A percentile compares a stretch with the other conserved stretches of the same genome.
Conservation (phyloP, 2,797 vertebrate species). For the Bryconaethiops microstoma region DNA sequence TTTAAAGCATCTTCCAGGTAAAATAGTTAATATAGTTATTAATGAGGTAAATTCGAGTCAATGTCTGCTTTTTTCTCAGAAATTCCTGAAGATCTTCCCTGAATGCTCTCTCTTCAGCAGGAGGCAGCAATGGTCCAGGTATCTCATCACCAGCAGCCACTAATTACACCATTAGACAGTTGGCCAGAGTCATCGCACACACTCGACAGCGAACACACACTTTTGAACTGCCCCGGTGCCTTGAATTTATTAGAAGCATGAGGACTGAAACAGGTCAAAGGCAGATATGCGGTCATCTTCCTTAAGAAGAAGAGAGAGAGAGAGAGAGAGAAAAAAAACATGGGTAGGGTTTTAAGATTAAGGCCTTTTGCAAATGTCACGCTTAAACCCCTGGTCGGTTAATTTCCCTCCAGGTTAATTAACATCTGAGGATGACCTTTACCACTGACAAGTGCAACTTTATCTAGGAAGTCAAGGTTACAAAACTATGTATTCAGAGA, state of each 20-base stretch:
- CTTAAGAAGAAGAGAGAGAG: not conserved
- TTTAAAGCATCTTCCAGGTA: too few relatives aligned
- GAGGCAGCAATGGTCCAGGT: slow-evolving; percentile 59
- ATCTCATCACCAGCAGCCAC: slow-evolving; percentile 18
- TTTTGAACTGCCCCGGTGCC: not conserved
- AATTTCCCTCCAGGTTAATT: slow-evolving; percentile 87
- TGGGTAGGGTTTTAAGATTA: slow-evolving; percentile 32
- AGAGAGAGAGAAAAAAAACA: not conserved
- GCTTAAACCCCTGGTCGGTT: slow-evolving; percentile 78
- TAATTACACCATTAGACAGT: slow-evolving; percentile 28
- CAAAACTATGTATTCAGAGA: slow-evolving; percentile 80
- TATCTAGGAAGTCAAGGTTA: slow-evolving; percentile 84
- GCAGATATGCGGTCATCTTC: not conserved
- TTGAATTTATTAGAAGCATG: not conserved
- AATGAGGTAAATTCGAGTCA: too few relatives aligned
- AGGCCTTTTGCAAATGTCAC: slow-evolving; percentile 75
- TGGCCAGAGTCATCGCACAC: not conserved
- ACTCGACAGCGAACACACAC: not conserved
- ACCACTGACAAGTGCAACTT: slow-evolving; percentile 81
- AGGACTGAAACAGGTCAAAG: slow-evolving; percentile 1
- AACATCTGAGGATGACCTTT: slow-evolving; percentile 86
- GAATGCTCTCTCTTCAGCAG: slow-evolving; percentile 53
- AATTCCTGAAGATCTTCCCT: not conserved
- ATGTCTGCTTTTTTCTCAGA: not conserved
- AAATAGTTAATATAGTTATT: too few relatives aligned